Percentiles rank a stretch among this genome's conserved stretches.
Evolutionary conservation across 2,113 vertebrate species (phyloP).

Genomic region (Puntigrus tetrazona): DNA sequence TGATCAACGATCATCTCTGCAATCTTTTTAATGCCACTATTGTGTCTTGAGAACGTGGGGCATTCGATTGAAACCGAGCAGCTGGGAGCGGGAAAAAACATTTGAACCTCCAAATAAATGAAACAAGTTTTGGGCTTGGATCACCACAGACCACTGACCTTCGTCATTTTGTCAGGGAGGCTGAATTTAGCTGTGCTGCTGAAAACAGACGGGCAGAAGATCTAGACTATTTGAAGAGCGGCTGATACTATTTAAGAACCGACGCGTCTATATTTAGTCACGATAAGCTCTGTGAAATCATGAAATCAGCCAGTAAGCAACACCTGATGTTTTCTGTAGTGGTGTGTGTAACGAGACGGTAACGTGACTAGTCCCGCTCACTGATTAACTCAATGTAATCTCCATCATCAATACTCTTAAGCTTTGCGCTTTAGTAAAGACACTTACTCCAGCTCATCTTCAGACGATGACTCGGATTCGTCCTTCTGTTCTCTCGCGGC

Average conservation of each 20-base stretch:
- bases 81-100: background rate
- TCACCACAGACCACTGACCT: no score
- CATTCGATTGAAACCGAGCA: background rate
- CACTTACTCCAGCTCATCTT: conserved; percentile 79
- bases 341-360: background rate
- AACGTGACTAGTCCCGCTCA: background rate
- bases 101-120: no score
- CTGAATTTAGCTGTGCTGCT: background rate
- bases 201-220: background rate
- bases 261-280: background rate
- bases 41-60: background rate
- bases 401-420: background rate
- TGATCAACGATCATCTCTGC: no score
- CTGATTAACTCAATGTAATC: background rate
- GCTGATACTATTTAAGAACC: background rate
- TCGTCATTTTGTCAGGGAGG: background rate
- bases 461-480: conserved; percentile 79
- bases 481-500: conserved; percentile 80
- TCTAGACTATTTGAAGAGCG: background rate
- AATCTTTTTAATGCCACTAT: background rate
- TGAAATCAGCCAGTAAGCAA: background rate
- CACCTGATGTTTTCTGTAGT: background rate
- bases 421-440: background rate
- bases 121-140: background rate
- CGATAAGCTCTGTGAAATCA: conserved; percentile 2